Base-by-base conservation (phyloP, 2,888 invertebrate genomes). In the Drosophila recens region DNA sequence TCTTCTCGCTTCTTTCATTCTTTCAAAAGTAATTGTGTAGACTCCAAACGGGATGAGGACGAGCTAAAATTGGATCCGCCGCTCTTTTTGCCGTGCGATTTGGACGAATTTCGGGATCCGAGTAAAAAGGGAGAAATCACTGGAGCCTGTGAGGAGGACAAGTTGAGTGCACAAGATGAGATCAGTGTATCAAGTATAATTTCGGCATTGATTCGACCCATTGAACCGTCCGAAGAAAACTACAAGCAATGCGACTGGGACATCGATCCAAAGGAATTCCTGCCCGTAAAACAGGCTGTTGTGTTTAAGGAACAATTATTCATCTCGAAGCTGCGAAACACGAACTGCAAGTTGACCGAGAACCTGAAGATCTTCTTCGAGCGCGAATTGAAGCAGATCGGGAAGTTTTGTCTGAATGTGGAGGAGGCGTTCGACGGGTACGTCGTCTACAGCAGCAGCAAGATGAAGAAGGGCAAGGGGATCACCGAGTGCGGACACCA, bases 351-450 rank as follows among this genome's bases (percentile, higher is more conserved):
- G 34, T 56, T 91, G 0, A 81, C 53, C 51, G 91, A 91, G 46
- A 78, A 82, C 9, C 20, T 79, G 0, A 91, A 91, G 70, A 70
- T 91, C 13, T 91, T 91, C 59, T 73, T 90, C 1, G 91, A 91
- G 53, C 84, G 84, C 4, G 91, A 91, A 27, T 54, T 91, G 34
- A 51, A 83, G 9, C 82, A 89, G 61, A 70, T 91, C 4, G 91
- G 91, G 0, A 73, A 79, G 13, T 89, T 86, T 64, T 79, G 82
- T 13, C 66, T 91, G 9, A 89, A 79, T 11, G 84, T 91, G 6
- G 90, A 91, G 62, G 91, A 91, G 59, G 76, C 90, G 36, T 91
- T 71, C 46, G 91, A 91, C 57, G 91, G 91, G 0, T 91, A 89
- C 57, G 90, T 91, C 8, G 82, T 91, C 33, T 89, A 65, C 54